Conservation (phyloP, 2,113 vertebrate species). For the Tetrao urogallus region DNA sequence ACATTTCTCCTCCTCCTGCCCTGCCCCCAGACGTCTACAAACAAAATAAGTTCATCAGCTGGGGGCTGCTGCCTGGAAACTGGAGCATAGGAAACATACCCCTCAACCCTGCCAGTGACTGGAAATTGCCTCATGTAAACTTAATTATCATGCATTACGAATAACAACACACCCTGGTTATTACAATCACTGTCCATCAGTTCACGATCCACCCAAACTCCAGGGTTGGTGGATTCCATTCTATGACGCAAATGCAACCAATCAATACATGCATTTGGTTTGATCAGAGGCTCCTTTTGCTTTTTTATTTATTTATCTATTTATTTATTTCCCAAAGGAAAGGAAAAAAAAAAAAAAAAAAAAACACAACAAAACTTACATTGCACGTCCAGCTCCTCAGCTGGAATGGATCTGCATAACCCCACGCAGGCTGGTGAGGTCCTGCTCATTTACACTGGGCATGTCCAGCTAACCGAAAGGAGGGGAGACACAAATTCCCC, state of each 20-base stretch:
- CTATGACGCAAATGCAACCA: constrained; percentile 67
- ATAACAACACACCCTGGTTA: constrained; percentile 15
- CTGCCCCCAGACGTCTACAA: background rate
- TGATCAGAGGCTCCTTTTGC: constrained; percentile 27
- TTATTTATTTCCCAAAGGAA: background rate
- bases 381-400: constrained; percentile 6
- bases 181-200: constrained; percentile 40
- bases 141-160: constrained; percentile 7
- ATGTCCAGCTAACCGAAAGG: background rate
- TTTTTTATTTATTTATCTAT: background rate
- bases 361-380: background rate
- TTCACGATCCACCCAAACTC: background rate
- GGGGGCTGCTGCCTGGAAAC: background rate
- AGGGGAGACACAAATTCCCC: background rate
- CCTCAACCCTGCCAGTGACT: background rate
- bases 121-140: background rate
- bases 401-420: background rate
- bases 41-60: background rate
- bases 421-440: background rate
- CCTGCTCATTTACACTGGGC: background rate
- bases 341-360: background rate
- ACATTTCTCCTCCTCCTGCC: background rate
- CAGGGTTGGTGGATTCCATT: constrained; percentile 51
- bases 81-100: background rate
- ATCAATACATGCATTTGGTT: constrained; percentile 28